phyloP scores from a whole-genome alignment of 2,797 vertebrate species.

The Lutjanus campechanus region DNA sequence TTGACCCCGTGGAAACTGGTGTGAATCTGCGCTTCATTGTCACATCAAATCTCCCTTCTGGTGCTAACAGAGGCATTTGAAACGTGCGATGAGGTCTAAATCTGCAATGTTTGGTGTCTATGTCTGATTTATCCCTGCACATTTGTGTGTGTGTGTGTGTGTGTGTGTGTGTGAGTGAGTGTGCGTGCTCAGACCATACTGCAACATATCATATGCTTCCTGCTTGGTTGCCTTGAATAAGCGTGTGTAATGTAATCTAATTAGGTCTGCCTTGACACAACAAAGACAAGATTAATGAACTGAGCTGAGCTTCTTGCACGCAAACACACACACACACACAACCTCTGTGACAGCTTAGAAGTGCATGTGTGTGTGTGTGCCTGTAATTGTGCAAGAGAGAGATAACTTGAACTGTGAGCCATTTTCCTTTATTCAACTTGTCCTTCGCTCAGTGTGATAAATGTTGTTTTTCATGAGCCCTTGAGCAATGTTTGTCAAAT shows the following conservation, averaged over 20 bases:
- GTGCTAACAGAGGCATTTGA: constrained; percentile 27
- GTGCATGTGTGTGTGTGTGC: not conserved
- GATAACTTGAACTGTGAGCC: constrained; percentile 38
- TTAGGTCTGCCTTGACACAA: constrained; percentile 56
- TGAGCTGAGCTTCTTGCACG: constrained; percentile 8
- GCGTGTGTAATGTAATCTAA: constrained; percentile 58
- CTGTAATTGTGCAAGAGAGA: constrained; percentile 27
- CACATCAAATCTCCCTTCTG: constrained; percentile 37
- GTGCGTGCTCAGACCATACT: not conserved
- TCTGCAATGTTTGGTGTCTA: constrained; percentile 15
- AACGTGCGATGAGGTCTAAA: constrained; percentile 16
- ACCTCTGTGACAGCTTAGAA: not conserved
- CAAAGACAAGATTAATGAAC: constrained; percentile 64
- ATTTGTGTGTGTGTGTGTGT: constrained; percentile 2
- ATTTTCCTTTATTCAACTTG: constrained; percentile 29
- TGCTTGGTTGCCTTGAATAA: constrained; percentile 46
- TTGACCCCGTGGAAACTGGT: constrained; percentile 27
- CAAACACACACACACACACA: constrained; percentile 5
- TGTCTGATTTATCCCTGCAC: not conserved
- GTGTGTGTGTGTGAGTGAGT: not conserved
- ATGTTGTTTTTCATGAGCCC: constrained; percentile 38
- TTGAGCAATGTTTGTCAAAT: constrained; percentile 42
- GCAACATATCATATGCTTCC: constrained; percentile 36
- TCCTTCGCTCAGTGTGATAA: constrained; percentile 41
- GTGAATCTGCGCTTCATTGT: constrained; percentile 49